Conservation (phyloP, 2,888 invertebrate genomes). For the Onchidella celtica region DNA sequence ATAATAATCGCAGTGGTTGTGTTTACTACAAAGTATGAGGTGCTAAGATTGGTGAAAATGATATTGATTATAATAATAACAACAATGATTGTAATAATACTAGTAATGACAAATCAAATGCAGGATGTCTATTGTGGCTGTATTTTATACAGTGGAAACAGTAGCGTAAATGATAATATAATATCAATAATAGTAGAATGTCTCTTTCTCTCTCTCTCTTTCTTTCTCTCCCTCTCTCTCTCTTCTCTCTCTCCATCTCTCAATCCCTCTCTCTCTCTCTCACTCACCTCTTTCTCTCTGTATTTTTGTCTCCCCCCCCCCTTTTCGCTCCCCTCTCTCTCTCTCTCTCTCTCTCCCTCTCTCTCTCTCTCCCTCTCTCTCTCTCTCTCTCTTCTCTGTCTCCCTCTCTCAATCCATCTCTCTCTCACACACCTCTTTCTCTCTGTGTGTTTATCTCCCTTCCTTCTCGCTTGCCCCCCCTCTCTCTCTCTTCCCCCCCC, state of each 20-base stretch:
- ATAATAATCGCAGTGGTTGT: no score
- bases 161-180: no score
- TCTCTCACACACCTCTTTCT: background rate
- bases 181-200: no score
- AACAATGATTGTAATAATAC: no score
- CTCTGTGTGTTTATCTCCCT: background rate
- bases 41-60: no score
- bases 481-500: background rate
- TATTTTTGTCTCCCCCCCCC: background rate
- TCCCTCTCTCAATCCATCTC: background rate
- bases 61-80: no score
- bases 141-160: no score
- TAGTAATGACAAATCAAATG: no score
- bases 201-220: background rate
- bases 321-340: background rate
- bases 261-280: slow-evolving; percentile 4
- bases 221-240: background rate
- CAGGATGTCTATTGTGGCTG: no score
- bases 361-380: background rate
- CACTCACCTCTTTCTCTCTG: background rate
- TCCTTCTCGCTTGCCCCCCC: no score
- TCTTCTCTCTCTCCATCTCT: background rate
- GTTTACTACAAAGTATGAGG: no score
- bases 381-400: background rate
- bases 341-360: slow-evolving; percentile 6